phyloP scores from a whole-genome alignment of 2,797 vertebrate genomes.

The Anabacerthia variegaticeps region DNA sequence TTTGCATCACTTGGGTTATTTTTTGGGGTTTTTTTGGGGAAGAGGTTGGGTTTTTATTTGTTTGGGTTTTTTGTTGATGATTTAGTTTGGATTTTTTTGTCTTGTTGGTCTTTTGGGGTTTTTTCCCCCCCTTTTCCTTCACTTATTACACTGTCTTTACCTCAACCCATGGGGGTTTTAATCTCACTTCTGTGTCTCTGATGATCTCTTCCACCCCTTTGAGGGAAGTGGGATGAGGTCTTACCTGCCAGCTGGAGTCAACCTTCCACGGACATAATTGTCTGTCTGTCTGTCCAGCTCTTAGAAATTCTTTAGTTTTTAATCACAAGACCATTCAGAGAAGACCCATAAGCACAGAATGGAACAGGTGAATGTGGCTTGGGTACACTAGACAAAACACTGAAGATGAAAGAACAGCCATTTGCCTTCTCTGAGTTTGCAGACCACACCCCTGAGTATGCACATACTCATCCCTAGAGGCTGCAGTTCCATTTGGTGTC shows the following conservation, averaged over 20 bases:
- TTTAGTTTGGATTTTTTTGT: neutral
- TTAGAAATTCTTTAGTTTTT: neutral
- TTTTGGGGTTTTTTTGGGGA: too few species aligned
- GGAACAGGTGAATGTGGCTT: neutral
- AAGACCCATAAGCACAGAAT: neutral
- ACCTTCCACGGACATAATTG: neutral
- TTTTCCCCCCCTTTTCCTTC: neutral
- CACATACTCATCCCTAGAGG: neutral
- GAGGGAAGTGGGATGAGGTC: fast-evolving
- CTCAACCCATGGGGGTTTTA: neutral
- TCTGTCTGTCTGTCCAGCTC: neutral
- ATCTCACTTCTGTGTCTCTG: neutral
- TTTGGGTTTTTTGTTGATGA: neutral
- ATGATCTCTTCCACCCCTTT: neutral
- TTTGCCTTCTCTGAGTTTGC: neutral
- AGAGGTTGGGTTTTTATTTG: neutral
- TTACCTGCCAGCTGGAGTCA: neutral
- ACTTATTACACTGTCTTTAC: neutral
- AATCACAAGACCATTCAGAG: neutral
- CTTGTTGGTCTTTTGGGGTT: neutral
- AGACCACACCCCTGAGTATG: neutral
- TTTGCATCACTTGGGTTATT: neutral
- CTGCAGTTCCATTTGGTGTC: neutral
- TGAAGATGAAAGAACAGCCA: fast-evolving
- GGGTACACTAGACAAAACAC: neutral